Conservation (phyloP, 1,140 invertebrate species). For the Drosophila sechellia region DNA sequence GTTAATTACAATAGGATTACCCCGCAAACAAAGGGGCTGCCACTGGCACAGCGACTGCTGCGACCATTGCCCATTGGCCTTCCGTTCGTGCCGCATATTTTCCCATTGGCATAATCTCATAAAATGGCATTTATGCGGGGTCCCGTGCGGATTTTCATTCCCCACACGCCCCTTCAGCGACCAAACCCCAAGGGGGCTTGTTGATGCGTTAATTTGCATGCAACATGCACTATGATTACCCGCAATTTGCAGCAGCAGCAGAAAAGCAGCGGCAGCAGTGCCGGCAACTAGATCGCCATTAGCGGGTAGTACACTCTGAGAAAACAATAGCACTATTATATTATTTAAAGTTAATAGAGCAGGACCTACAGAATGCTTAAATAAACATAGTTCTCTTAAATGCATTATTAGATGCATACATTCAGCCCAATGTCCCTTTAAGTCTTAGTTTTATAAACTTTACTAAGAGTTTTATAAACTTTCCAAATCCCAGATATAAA, state of each 20-base stretch:
- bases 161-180: neutral
- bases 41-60: neutral
- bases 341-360: too few species aligned
- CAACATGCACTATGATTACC: conserved; percentile 82
- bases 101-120: conserved; percentile 75
- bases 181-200: conserved; percentile 33
- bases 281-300: conserved; percentile 62
- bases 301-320: conserved; percentile 20
- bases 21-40: conserved; percentile 16
- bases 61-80: conserved; percentile 17
- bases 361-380: too few species aligned
- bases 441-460: too few species aligned
- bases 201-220: conserved; percentile 83
- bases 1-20: conserved; percentile 77
- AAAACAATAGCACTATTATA: neutral
- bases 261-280: conserved; percentile 18
- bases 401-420: too few species aligned
- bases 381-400: too few species aligned
- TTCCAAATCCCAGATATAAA: conserved; percentile 15
- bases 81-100: conserved; percentile 51
- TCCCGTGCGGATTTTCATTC: conserved; percentile 26
- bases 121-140: conserved; percentile 72
- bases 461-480: too few species aligned
- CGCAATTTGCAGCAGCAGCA: conserved; percentile 70
- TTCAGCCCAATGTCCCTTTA: too few species aligned